Percentiles rank a stretch among this genome's conserved stretches.
These are phyloP conservation scores for Rhinella marina DNA, from an alignment of 2,797 vertebrate genomes.

Conservation along the genomic window DNA sequence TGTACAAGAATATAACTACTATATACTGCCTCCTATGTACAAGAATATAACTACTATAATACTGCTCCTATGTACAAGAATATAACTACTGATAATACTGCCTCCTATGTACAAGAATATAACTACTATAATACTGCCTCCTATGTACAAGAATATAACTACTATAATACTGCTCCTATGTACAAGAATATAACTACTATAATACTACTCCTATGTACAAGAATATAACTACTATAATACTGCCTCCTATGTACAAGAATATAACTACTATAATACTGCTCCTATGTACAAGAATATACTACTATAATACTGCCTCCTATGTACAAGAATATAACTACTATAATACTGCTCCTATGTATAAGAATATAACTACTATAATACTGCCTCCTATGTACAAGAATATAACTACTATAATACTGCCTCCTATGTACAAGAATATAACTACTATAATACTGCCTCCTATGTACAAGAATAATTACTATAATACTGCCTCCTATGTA, in stretches of 20 bases:
- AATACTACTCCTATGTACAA: slow-evolving; percentile 6
- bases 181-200: slow-evolving; percentile 22
- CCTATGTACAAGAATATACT: no score
- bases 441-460: slow-evolving; percentile 12
- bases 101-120: slow-evolving; percentile 15
- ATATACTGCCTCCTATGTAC: slow-evolving; percentile 12
- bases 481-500: neutral
- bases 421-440: neutral
- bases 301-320: slow-evolving; percentile 12
- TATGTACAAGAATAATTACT: slow-evolving; percentile 1
- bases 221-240: slow-evolving; percentile 15
- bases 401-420: slow-evolving; percentile 23
- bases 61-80: slow-evolving; percentile 19
- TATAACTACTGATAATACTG: neutral
- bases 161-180: slow-evolving; percentile 14
- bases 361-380: slow-evolving; percentile 20
- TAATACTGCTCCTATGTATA: slow-evolving; percentile 8
- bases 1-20: neutral
- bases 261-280: slow-evolving; percentile 28
- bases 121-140: slow-evolving; percentile 25
- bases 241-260: neutral
- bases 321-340: slow-evolving; percentile 11
- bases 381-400: slow-evolving; percentile 5
- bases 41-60: slow-evolving; percentile 22
- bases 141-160: slow-evolving; percentile 18